These are phyloP conservation scores for Ochlodes sylvanus DNA, from an alignment of 2,888 invertebrate genomes.

Conservation along the genomic window DNA sequence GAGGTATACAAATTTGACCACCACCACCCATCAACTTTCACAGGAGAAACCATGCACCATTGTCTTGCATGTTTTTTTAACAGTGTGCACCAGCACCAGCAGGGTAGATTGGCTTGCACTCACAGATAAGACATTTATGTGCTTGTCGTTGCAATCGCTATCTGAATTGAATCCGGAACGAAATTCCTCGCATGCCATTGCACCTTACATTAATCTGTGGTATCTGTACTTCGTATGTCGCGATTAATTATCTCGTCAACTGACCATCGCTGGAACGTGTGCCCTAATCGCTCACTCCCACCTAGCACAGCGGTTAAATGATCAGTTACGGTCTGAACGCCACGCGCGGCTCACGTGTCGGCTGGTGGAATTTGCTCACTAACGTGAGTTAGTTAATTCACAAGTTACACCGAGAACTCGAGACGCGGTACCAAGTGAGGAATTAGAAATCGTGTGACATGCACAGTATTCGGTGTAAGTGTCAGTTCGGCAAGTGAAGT, in stretches of 20 bases:
- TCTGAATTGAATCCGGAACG: too few relatives aligned
- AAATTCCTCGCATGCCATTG: not conserved
- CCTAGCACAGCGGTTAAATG: constrained; percentile 19
- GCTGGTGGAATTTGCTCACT: constrained; percentile 3
- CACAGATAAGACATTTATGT: too few relatives aligned
- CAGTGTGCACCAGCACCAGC: too few relatives aligned
- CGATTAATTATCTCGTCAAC: not conserved
- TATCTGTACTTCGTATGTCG: not conserved
- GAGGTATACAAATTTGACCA: too few relatives aligned
- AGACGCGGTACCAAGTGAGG: constrained; percentile 4
- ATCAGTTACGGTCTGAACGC: constrained; percentile 22
- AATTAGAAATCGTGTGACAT: constrained; percentile 12
- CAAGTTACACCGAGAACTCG: constrained; percentile 6
- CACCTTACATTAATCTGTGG: not conserved
- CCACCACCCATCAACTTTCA: too few relatives aligned
- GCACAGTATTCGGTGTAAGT: constrained; percentile 5
- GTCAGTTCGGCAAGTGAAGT: constrained; percentile 8
- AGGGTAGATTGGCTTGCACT: too few relatives aligned
- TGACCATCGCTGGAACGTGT: not conserved
- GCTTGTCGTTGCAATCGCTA: too few relatives aligned
- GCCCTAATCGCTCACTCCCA: constrained; percentile 23
- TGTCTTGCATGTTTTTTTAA: too few relatives aligned
- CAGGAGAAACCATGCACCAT: too few relatives aligned
- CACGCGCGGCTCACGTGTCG: constrained; percentile 8
- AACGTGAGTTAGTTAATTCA: constrained; percentile 8